phyloP scores from a whole-genome alignment of 2,888 invertebrate genomes.

The Ommatoiulus sabulosus region DNA sequence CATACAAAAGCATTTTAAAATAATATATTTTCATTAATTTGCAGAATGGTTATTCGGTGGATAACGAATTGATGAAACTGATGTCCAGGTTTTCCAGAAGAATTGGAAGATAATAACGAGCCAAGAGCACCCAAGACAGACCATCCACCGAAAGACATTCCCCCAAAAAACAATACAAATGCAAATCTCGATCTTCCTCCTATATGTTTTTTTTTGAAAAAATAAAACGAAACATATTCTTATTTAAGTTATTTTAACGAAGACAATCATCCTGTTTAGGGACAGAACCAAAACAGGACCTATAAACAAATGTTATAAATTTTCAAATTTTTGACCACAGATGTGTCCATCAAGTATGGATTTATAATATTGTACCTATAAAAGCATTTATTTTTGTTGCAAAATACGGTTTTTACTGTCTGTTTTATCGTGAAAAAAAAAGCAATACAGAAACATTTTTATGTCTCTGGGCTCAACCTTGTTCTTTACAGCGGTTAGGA shows the following conservation, averaged over 20 bases:
- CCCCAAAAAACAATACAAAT: not conserved
- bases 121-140: not conserved
- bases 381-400: conserved; percentile 23
- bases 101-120: not conserved
- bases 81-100: not conserved
- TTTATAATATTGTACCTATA: not conserved
- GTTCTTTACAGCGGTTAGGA: too few species aligned
- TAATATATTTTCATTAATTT: too few species aligned
- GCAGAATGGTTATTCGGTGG: conserved; percentile 3
- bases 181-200: conserved; percentile 38
- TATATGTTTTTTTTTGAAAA: not conserved
- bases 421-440: not conserved
- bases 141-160: not conserved
- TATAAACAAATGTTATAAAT: not conserved
- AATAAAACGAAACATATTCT: not conserved
- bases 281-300: not conserved
- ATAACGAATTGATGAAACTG: not conserved
- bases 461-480: too few species aligned
- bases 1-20: too few species aligned
- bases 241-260: conserved; percentile 3
- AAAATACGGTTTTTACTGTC: conserved; percentile 61
- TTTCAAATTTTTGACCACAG: not conserved
- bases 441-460: too few species aligned
- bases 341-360: not conserved
- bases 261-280: not conserved